Evolutionary conservation across 2,888 invertebrate species (phyloP), one percentile per base, ranked within the genome.

Genomic region (Nasonovia ribisnigri): DNA sequence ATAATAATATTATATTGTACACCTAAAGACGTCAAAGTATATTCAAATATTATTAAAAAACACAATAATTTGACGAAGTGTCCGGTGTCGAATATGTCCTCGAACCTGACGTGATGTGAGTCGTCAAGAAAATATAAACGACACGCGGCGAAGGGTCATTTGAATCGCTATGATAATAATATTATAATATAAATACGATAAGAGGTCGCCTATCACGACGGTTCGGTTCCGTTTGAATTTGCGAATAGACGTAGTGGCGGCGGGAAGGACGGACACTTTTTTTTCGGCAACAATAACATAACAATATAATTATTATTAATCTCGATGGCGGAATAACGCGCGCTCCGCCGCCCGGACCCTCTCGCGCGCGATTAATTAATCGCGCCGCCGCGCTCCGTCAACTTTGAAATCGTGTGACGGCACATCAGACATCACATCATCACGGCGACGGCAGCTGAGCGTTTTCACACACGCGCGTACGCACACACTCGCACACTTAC

Each of bases 401-500:
- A 86, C 91, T 86, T 54, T 51, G n/a, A 51, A 57, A 77, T 13
- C 77, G 84, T 24, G 36, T 90, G 77, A 90, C 90, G 67, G 48
- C 77, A 77, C 90, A 90, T 90, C 90, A 48, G 90, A 77, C 67
- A 67, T 51, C 43, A n/a, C 60, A 24, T 88, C 46, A 46, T 36
- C 91, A 8, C 84, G 84, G n/a, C 77, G 43, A n/a, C 84, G 91
- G 91, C 91, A 91, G 86, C 57, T 91, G 91, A 60, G 86, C 54
- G 86, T 91, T 91, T 91, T 91, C 91, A 84, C 91, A 91, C 57
- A n/a, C 67, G 84, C 54, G 57, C 57, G 84, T 91, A 84, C 91
- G 57, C 54, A 11, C 43, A 42, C 90, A 84, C 51, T 1, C 42
- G 10, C 84, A 8, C 43, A 26, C 60, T n/a, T n/a, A n/a, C 67